Base-by-base conservation (phyloP, 2,888 invertebrate genomes). In the Dendrolimus pini region DNA sequence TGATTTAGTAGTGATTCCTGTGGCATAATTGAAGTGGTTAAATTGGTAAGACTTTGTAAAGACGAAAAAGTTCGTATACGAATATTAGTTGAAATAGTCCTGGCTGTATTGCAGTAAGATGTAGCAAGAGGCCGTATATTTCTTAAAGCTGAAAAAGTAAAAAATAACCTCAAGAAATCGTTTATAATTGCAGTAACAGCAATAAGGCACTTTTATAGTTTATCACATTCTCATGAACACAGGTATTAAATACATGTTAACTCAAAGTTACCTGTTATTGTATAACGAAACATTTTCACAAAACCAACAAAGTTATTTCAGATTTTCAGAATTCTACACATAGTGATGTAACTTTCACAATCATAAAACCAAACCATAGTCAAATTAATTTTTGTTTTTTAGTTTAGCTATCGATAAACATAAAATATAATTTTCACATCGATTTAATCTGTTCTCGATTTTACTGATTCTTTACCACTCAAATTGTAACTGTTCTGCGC, bases 111-210 rank as follows among this genome's bases (percentile, higher is more conserved):
- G 59, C 65, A 72, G 65, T 72, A 74, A 1, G 77, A 63, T 56
- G 70, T 62, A 57, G 77, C 67, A 63, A 82, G 63, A 70, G 85
- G 83, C 59, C 80, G 75, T 62, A 86, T 67, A 65, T 56, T 67
- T 47, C 85, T 83, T 63, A 79, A 66, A 65, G 74, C 89, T 90
- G 82, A 77, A 89, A 89, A 75, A 73, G 63, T 76, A 78, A 75
- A 67, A 72, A 60, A 67, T 80, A 83, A 83, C 79, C 80, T 80
- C 73, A 77, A 80, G 2, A 12, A 7, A 30, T 30, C 30, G 30
- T 30, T 30, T 3, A 3, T 30, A 30, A 30, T 30, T 3, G 30
- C 6, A 30, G 30, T 30, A 30, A 30, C 30, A 30, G 30, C 30
- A 30, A 30, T 30, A 30, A 30, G 30, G 30, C 30, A 30, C 0